Conservation (phyloP, 2,888 invertebrate species). For the Acanthococcus lagerstroemiae region DNA sequence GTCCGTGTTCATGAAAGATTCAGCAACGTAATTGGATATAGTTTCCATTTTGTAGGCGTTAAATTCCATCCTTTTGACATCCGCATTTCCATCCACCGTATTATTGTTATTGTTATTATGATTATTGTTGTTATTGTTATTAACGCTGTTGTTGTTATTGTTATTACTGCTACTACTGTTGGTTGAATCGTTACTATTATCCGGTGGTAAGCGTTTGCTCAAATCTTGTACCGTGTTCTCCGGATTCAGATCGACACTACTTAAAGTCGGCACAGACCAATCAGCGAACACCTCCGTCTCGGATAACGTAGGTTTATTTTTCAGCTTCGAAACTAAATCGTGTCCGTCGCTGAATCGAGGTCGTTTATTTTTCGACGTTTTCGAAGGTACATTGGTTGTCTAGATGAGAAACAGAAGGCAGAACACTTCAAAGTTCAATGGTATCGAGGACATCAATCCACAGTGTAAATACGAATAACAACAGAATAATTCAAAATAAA, state of each 20-base stretch:
- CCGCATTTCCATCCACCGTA: constrained; percentile 33
- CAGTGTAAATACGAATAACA: neutral
- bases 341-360: constrained; percentile 31
- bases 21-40: constrained; percentile 23
- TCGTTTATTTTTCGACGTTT: constrained; percentile 32
- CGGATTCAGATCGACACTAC: neutral
- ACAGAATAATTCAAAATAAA: neutral
- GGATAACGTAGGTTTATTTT: constrained; percentile 32
- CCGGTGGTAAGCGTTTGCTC: constrained; percentile 34
- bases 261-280: constrained; percentile 16
- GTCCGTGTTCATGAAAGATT: constrained; percentile 33
- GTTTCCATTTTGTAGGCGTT: constrained; percentile 16
- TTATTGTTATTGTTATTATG: constrained; percentile 32
- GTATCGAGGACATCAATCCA: no score
- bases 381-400: constrained; percentile 32
- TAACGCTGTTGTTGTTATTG: constrained; percentile 25
- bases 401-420: constrained; percentile 2
- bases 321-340: constrained; percentile 29
- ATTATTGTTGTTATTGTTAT: constrained; percentile 29
- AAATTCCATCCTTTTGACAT: constrained; percentile 26
- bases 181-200: constrained; percentile 28
- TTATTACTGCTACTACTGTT: constrained; percentile 31
- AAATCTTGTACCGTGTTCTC: constrained; percentile 36
- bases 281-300: constrained; percentile 34
- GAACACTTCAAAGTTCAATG: neutral